phyloP scores from a whole-genome alignment of 2,113 vertebrate genomes.

The Platycercus adscitus region DNA sequence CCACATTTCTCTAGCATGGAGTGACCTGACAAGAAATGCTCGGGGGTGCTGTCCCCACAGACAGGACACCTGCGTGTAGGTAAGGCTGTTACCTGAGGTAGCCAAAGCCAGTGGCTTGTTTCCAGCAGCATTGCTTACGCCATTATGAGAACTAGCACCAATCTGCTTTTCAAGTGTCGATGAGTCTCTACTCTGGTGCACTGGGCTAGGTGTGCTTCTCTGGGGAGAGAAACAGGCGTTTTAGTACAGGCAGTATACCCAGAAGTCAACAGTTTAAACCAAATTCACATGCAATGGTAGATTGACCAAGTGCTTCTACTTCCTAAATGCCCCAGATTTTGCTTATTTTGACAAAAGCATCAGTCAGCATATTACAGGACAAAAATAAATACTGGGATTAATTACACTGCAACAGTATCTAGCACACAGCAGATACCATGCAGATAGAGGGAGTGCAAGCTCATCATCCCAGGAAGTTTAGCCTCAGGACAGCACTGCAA shows the following conservation, averaged over 20 bases:
- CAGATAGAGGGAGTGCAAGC: not conserved
- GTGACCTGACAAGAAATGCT: not conserved
- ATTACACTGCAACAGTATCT: not conserved
- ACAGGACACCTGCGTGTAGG: not conserved
- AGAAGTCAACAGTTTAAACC: not conserved
- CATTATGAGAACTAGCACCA: constrained; percentile 79
- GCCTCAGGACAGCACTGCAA: not conserved
- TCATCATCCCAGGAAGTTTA: not conserved
- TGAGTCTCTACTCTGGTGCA: constrained; percentile 82
- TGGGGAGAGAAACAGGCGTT: constrained; percentile 56
- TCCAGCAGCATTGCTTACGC: constrained; percentile 75
- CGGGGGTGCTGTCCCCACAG: not conserved
- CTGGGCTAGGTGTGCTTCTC: constrained; percentile 96
- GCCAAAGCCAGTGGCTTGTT: constrained; percentile 76
- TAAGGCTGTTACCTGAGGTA: constrained; percentile 73
- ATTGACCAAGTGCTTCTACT: not conserved
- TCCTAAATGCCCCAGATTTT: not conserved
- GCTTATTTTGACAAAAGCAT: not conserved
- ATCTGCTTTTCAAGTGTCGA: constrained; percentile 80
- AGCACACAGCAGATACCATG: not conserved
- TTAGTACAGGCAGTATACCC: not conserved
- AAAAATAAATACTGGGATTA: not conserved
- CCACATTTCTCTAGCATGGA: not conserved
- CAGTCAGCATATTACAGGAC: not conserved
- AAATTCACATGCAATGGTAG: not conserved